Conservation (phyloP, 2,113 vertebrate genomes). For the Sus scrofa region DNA sequence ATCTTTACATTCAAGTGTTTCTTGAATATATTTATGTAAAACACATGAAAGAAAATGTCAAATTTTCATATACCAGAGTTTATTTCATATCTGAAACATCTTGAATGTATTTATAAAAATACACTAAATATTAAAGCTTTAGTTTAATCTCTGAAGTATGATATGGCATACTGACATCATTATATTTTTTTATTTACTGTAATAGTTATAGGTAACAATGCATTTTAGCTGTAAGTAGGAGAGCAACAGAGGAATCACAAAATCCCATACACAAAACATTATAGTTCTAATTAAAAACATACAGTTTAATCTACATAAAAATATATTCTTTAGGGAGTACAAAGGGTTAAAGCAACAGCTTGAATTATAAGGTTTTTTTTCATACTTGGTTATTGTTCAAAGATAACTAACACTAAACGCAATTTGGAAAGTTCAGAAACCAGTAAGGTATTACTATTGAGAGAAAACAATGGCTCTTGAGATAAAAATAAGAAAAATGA, state of each 20-base stretch:
- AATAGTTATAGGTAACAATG: background rate
- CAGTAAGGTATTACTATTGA: background rate
- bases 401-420: background rate
- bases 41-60: background rate
- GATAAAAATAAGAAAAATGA: constrained; percentile 52
- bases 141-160: constrained; percentile 1
- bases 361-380: background rate
- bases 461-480: background rate
- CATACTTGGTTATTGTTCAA: constrained; percentile 13
- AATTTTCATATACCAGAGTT: background rate
- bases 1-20: background rate
- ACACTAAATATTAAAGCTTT: background rate
- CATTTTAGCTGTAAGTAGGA: constrained; percentile 48
- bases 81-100: constrained; percentile 6
- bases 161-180: background rate
- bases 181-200: constrained; percentile 45
- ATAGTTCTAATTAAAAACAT: constrained; percentile 55
- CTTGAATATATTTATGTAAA: background rate
- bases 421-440: constrained; percentile 49
- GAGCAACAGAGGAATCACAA: constrained; percentile 24
- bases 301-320: constrained; percentile 56
- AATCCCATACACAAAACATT: constrained; percentile 45
- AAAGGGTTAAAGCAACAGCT: constrained; percentile 16
- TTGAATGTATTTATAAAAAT: background rate
- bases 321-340: background rate